Evolutionary conservation across 2,113 vertebrate species (phyloP), one percentile per base, ranked within the genome.

Genomic region (Megaceryle torquata): DNA sequence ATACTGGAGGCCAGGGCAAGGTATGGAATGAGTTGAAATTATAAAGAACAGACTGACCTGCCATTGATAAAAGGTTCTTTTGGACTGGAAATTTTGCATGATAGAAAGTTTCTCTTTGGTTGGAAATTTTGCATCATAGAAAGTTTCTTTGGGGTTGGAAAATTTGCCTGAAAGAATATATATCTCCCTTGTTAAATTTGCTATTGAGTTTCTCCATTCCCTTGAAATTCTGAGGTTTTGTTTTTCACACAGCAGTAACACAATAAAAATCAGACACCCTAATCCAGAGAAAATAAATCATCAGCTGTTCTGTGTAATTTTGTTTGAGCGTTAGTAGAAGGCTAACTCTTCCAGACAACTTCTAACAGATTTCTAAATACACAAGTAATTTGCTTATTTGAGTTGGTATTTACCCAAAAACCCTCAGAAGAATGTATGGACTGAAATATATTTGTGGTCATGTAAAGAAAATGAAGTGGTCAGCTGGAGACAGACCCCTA

Each of bases 251-350:
- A 61, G 25, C 46, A 50, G 54, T 69, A 88, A 50, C 43, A 76
- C 35, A 43, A 26, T 25, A 84, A 65, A 91, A 91, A 93, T 94
- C 91, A 93, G 89, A 46, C 1, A 1, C 33, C 25, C 16, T 86
- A 90, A 86, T 77, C 78, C 59, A 70, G 70, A 57, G 53, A 76
- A 84, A 92, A 88, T 85, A 93, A 85, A 92, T 93, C 71, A 83
- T 86, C 54, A 86, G 33, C 37, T 92, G 17, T 43, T 95, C 50
- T 72, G 86, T 35, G 60, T 88, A 57, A 90, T 91, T 95, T 81
- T 54, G 59, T 72, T 59, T 89, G 85, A 90, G 51, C 88, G 57
- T 87, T 82, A 61, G 77, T 28, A 59, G 81, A 95, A 91, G 90
- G n/a, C 86, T 76, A 87, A 50, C 70, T 95, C 80, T 91, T 93